A percentile compares a stretch with the other conserved stretches of the same genome.
Conservation (phyloP, 2,113 vertebrate species). For the Lathamus discolor region DNA sequence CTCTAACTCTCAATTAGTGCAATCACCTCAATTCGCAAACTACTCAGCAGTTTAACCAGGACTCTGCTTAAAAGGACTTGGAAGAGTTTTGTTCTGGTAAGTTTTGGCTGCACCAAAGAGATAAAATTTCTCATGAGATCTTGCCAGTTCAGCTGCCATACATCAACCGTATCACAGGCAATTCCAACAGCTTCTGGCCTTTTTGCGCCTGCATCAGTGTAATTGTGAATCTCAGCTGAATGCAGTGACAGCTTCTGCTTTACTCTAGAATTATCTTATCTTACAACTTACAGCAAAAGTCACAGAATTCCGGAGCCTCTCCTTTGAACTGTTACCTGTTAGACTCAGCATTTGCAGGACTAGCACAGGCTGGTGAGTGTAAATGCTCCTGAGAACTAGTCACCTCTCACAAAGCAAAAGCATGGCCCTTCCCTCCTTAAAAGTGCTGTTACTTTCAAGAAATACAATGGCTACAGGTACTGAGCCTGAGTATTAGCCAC, state of each 20-base stretch:
- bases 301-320: background rate
- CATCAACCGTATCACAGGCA: background rate
- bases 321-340: background rate
- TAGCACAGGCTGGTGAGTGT: background rate
- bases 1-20: background rate
- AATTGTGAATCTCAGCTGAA: background rate
- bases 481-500: background rate
- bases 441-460: background rate
- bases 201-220: background rate
- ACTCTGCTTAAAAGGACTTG: background rate
- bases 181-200: background rate
- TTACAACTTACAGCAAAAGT: background rate
- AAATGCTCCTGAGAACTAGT: background rate
- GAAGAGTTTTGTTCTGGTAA: background rate
- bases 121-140: background rate
- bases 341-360: background rate
- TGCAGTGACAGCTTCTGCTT: background rate
- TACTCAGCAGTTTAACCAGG: background rate
- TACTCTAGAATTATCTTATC: background rate
- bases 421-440: background rate
- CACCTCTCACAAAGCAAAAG: background rate
- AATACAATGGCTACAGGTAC: background rate
- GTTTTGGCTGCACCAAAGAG: background rate
- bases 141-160: background rate
- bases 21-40: background rate